Evolutionary conservation across 2,113 vertebrate genomes (phyloP).

Genomic region (Nibea coibor): DNA sequence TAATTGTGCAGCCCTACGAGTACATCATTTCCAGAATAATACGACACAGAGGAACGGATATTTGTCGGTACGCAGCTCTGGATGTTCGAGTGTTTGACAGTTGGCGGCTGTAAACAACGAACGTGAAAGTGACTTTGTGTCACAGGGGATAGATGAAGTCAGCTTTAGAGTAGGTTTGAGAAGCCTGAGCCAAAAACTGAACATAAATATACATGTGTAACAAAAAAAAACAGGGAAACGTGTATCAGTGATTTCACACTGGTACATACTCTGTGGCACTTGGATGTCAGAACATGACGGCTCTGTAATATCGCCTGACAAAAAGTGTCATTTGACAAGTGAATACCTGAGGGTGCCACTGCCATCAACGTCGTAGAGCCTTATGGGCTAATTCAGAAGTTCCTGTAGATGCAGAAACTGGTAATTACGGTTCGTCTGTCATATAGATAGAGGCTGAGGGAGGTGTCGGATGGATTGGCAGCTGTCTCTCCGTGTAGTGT

Average conservation of each 20-base stretch:
- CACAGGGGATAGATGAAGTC: neutral
- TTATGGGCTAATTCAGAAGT: constrained; percentile 34
- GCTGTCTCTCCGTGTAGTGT: constrained; percentile 25
- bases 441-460: constrained; percentile 15
- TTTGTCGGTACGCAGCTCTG: neutral
- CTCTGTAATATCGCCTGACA: constrained; percentile 12
- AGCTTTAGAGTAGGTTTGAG: neutral
- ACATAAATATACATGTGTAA: neutral
- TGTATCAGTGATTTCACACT: neutral
- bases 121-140: neutral
- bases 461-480: constrained; percentile 41
- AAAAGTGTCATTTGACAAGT: constrained; percentile 32
- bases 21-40: neutral
- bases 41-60: neutral
- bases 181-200: neutral
- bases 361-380: neutral
- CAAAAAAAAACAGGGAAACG: neutral
- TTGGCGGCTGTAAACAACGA: neutral
- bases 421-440: constrained; percentile 56
- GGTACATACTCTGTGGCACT: neutral
- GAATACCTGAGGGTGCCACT: constrained; percentile 12
- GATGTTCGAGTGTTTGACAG: neutral
- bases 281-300: neutral
- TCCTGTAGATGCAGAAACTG: constrained; percentile 9
- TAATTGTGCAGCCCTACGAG: neutral